Conservation (phyloP, 2,888 invertebrate species). For the Vannuccia rotundouncinata region DNA sequence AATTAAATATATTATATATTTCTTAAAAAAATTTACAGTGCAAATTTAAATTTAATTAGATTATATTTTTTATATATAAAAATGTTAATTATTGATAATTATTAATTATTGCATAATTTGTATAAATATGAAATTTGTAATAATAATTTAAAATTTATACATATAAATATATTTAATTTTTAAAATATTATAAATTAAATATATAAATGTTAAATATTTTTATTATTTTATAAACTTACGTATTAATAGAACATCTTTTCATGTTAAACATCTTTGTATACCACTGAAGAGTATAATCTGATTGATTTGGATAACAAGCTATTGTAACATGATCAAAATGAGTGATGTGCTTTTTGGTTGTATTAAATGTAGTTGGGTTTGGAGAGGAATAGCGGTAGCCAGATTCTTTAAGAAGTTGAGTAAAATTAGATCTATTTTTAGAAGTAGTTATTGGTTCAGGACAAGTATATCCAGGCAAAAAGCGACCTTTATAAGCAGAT, state of each 20-base stretch:
- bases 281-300: constrained; percentile 53
- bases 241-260: constrained; percentile 18
- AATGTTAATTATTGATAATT: no score
- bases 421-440: not conserved
- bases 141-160: no score
- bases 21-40: no score
- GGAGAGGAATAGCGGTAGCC: not conserved
- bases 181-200: no score
- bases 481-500: constrained; percentile 51
- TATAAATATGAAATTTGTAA: no score
- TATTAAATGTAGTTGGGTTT: not conserved
- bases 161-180: no score
- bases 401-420: not conserved
- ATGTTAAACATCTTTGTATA: constrained; percentile 47
- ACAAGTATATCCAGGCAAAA: constrained; percentile 54
- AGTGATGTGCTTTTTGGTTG: constrained; percentile 39
- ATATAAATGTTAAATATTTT: no score
- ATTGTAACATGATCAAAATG: constrained; percentile 58
- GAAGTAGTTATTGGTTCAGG: constrained; percentile 22
- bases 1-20: no score
- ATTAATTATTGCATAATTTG: no score
- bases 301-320: constrained; percentile 51
- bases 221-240: no score
- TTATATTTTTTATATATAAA: no score
- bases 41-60: no score